Conservation (phyloP, 2,113 vertebrate genomes). For the Notothenia coriiceps region DNA sequence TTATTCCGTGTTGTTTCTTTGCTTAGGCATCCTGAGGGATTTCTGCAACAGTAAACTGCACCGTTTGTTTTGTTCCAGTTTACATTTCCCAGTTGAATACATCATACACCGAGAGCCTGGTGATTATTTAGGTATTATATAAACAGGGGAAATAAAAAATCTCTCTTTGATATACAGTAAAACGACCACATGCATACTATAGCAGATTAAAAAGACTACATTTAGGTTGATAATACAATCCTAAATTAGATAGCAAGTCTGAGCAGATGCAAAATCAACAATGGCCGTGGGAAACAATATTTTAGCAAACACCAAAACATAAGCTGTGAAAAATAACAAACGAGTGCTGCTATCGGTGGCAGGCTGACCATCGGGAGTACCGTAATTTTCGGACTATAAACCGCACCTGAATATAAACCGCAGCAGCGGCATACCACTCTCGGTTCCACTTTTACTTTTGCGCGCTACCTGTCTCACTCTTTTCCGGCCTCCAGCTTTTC, state of each 20-base stretch:
- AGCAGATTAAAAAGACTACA: too few relatives aligned
- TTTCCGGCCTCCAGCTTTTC: too few relatives aligned
- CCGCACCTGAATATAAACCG: too few relatives aligned
- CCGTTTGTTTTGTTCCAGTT: background rate
- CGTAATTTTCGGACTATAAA: too few relatives aligned
- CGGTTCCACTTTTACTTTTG: too few relatives aligned
- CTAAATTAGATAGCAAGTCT: background rate
- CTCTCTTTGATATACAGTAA: background rate
- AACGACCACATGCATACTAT: background rate
- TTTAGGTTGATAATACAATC: background rate
- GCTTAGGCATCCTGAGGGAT: background rate
- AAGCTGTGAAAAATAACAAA: conserved; percentile 30
- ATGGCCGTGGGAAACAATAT: background rate
- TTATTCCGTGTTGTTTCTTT: background rate
- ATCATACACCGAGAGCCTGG: background rate
- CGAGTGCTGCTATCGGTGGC: conserved; percentile 16
- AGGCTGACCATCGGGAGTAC: conserved; percentile 56
- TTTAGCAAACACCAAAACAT: conserved; percentile 24
- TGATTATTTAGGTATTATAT: background rate
- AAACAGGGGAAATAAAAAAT: background rate
- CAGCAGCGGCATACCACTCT: too few relatives aligned
- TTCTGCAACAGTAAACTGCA: background rate
- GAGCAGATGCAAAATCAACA: background rate
- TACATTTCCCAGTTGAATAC: background rate
- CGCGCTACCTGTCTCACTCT: too few relatives aligned